Base-by-base conservation (phyloP, 2,888 invertebrate species). In the Trachelus troglodyta region DNA sequence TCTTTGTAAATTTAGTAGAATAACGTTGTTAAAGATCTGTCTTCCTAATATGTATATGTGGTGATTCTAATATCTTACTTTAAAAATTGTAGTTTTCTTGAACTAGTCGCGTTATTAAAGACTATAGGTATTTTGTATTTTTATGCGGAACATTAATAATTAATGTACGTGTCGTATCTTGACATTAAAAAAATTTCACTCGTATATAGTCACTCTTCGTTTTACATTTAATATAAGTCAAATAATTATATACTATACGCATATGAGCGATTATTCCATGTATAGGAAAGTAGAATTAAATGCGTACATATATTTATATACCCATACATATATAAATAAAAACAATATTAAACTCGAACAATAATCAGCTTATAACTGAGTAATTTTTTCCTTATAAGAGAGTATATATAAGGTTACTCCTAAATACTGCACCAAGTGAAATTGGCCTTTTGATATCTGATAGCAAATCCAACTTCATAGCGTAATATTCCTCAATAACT, bases 231-330 rank as follows among this genome's bases (percentile, higher is more conserved):
- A 23, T 56, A 23, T 56, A 23, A 23, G 23, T 56, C 23, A 23
- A 23, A 56, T 56, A 56, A 56, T 56, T 56, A 56, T 56, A 56
- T 23, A 56, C 9, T 56, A 9, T 56, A 56, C 56, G 56, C 56
- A 23, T 56, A 23, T 56, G 15, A 56, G 56, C 23, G 9, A 23
- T 56, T 56, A 9, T 23, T 56, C 23, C 9, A 56, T 56, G 23
- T 56, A 56, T 56, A 56, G 9, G 56, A 56, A 23, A 56, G 2
- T 56, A 56, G 23, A 56, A 56, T 56, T 56, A 23, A 34, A 71
- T 71, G 33, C 30, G 31, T 75, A 40, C 31, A 75, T 31, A 33
- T 75, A 68, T 40, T 56, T 15, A 75, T 23, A 56, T 75, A 40
- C n/a, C 12, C 12, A 75, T 30, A 75, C 11, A 75, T 34, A 30